Base-by-base conservation (phyloP, 2,113 vertebrate species). In the Panthera uncia region DNA sequence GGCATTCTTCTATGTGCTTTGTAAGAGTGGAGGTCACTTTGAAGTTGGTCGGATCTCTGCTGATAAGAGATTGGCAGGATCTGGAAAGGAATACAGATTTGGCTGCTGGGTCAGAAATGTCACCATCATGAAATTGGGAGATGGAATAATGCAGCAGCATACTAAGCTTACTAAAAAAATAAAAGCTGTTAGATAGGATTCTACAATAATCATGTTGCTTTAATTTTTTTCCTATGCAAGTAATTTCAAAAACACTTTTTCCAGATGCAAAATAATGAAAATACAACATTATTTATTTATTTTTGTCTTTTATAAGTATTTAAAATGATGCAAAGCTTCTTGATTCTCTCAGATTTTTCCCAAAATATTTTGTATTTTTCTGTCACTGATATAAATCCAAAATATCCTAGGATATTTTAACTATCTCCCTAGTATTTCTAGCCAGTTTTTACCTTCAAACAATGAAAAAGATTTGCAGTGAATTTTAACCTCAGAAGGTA, bases 41-140 rank as follows among this genome's bases (percentile, higher is more conserved):
- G 96, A 96, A 91, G 13, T 27, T 85, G 48, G 41, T 36, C 11
- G 7, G 50, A 80, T 66, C 16, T 68, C 31, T 96, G 69, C 78
- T 73, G 92, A 50, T 45, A 76, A 63, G 33, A 79, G 38, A 89
- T 50, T 87, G 45, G 12, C 25, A 89, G 55, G 19, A 33, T 73
- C 33, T 76, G 48, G 74, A 87, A 90, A 91, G 86, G 23, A 84
- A 66, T 88, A 69, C 16, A 61, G 95, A 95, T 91, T 52, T 79
- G 36, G 21, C 52, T 97, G 3, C 52, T 86, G 18, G 21, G 45
- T 95, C 86, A 97, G 91, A 95, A 93, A 95, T 89, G 73, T 95
- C 80, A 93, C 31, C 5, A 1, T 68, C 7, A 2, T 84, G n/a
- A 89, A 25, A 33, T 33, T 89, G 50, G 79, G 57, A 81, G 88